These are phyloP conservation scores for Volucella inanis DNA, from an alignment of 2,888 invertebrate species.

Conservation along the genomic window DNA sequence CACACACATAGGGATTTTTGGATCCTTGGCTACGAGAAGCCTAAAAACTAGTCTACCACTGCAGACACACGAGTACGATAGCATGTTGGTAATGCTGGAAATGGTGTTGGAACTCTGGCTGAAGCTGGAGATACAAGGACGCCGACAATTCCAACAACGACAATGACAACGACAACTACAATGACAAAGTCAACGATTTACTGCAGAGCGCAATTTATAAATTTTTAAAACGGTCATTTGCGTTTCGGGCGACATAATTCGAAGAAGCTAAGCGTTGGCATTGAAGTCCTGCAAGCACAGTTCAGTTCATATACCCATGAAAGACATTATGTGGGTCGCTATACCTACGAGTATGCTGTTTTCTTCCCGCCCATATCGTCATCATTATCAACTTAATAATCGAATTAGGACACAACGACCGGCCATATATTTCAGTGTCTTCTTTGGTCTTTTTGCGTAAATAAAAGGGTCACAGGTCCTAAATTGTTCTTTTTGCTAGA, in stretches of 20 bases:
- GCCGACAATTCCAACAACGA: conserved; percentile 38
- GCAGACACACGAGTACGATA: conserved; percentile 3
- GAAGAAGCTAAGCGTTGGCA: conserved; percentile 1
- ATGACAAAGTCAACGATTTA: conserved; percentile 61
- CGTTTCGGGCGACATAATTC: conserved; percentile 66
- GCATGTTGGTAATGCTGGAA: too few relatives aligned
- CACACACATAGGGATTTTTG: conserved; percentile 10
- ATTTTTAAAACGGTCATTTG: conserved; percentile 74
- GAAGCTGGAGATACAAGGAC: conserved; percentile 14
- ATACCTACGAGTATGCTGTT: too few relatives aligned
- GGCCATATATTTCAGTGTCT: conserved; percentile 22
- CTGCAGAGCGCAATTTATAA: conserved; percentile 73
- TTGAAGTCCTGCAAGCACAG: conserved; percentile 1
- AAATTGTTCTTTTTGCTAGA: conserved; percentile 39
- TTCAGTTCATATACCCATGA: background rate
- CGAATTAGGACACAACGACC: conserved; percentile 68
- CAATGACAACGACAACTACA: conserved; percentile 12
- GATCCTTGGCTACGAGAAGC: conserved; percentile 30
- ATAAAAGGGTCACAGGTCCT: conserved; percentile 53
- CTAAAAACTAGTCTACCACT: conserved; percentile 1
- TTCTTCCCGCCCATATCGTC: conserved; percentile 18
- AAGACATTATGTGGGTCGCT: conserved; percentile 55
- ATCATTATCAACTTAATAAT: conserved; percentile 67
- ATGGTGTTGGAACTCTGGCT: background rate
- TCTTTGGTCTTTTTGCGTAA: conserved; percentile 26